Conservation (phyloP, 2,797 vertebrate genomes). For the Philypnodon macrostomus region DNA sequence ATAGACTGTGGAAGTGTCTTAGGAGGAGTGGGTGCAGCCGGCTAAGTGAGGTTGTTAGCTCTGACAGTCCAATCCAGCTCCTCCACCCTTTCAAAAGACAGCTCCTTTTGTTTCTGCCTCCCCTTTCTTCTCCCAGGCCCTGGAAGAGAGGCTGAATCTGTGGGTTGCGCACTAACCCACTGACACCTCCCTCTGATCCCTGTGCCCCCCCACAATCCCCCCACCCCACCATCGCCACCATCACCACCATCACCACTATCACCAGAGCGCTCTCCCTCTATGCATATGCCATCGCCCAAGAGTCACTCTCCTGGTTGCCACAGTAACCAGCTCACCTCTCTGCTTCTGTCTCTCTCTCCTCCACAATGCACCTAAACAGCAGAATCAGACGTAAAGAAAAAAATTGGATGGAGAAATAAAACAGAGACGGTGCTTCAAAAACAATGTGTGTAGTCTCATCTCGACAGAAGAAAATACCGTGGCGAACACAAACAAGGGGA, state of each 20-base stretch:
- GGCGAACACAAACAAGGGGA: conserved; percentile 10
- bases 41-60: conserved; percentile 66
- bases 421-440: conserved; percentile 51
- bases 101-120: conserved; percentile 74
- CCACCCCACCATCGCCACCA: conserved; percentile 27
- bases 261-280: conserved; percentile 23
- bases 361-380: conserved; percentile 73
- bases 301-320: conserved; percentile 82
- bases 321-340: conserved; percentile 78
- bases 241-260: conserved; percentile 38
- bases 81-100: conserved; percentile 72
- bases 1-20: conserved; percentile 42
- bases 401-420: conserved; percentile 24
- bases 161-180: no score
- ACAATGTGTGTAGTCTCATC: conserved; percentile 44
- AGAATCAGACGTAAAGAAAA: conserved; percentile 46
- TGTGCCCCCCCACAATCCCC: conserved; percentile 58
- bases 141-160: conserved; percentile 60
- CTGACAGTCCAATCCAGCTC: conserved; percentile 72
- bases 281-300: conserved; percentile 73
- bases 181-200: conserved; percentile 76
- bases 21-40: conserved; percentile 49
- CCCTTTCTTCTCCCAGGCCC: conserved; percentile 59
- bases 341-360: conserved; percentile 41
- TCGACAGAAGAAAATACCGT: conserved; percentile 20